phyloP scores from a whole-genome alignment of 2,888 invertebrate species.

The Suillia variegata region DNA sequence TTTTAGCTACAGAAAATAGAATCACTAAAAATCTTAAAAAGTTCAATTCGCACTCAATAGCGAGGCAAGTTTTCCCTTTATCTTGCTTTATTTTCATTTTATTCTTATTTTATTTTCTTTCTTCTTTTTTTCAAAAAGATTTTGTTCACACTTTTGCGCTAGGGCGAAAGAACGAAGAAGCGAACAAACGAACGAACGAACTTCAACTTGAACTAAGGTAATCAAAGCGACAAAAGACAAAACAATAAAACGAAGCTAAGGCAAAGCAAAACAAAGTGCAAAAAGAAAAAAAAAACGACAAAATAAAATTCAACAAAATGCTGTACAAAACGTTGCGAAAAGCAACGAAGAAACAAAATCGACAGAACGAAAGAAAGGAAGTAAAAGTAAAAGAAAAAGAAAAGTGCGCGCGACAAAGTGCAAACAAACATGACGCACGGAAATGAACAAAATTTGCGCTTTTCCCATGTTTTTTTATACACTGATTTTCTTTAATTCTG shows the following conservation, averaged over 20 bases:
- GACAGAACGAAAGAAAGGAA: not conserved
- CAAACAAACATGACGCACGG: conserved; percentile 1
- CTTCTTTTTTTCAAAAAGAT: no score
- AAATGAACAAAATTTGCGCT: not conserved
- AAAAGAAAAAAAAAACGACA: not conserved
- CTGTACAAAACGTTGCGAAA: no score
- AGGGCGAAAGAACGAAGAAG: not conserved
- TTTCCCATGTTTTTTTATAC: not conserved
- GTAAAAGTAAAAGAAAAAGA: not conserved
- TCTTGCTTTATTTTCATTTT: no score
- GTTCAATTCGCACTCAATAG: conserved; percentile 2
- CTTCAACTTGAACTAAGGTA: conserved; percentile 2
- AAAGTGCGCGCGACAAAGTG: not conserved
- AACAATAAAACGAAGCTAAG: not conserved
- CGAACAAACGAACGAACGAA: not conserved
- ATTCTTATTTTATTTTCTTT: no score
- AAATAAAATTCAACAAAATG: no score
- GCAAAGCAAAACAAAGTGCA: not conserved
- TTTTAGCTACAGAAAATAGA: no score
- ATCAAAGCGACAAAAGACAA: not conserved
- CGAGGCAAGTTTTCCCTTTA: no score
- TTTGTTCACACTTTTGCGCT: no score
- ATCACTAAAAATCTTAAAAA: not conserved
- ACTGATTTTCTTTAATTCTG: no score
- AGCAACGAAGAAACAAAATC: no score